phyloP scores from a whole-genome alignment of 2,797 vertebrate genomes.

The Alcedo atthis region DNA sequence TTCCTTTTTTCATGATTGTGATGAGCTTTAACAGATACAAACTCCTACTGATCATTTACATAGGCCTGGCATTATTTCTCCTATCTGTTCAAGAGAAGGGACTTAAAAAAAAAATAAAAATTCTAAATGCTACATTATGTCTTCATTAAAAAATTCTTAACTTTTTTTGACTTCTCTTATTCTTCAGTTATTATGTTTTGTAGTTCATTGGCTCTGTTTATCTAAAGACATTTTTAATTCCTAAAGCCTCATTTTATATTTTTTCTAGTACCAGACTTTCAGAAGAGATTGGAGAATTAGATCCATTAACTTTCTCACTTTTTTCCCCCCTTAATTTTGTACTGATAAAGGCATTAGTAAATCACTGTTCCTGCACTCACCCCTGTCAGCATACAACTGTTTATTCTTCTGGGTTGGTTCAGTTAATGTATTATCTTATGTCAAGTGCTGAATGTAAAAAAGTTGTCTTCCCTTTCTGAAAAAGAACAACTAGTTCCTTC shows the following conservation, averaged over 20 bases:
- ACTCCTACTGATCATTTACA: not conserved
- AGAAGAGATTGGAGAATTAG: not conserved
- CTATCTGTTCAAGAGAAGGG: not conserved
- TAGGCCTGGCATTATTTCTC: not conserved
- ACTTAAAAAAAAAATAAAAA: not conserved
- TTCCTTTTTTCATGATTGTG: too few species aligned
- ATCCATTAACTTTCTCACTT: not conserved
- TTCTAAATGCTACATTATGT: not conserved
- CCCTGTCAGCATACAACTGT: not conserved
- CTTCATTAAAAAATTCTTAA: not conserved
- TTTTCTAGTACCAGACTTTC: not conserved
- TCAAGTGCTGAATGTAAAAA: not conserved
- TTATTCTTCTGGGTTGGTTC: not conserved
- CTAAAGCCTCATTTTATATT: not conserved
- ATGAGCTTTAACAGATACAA: not conserved
- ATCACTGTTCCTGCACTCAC: not conserved
- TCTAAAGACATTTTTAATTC: not conserved
- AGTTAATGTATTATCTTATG: slow-evolving; percentile 1
- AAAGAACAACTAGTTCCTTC: not conserved
- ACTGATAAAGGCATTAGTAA: not conserved
- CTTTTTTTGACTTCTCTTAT: not conserved
- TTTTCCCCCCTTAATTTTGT: not conserved
- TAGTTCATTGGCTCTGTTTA: not conserved
- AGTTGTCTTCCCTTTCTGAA: not conserved
- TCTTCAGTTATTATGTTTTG: not conserved